Evolutionary conservation across 2,888 invertebrate genomes (phyloP).

Genomic region (Disparrhopalites patrizii): DNA sequence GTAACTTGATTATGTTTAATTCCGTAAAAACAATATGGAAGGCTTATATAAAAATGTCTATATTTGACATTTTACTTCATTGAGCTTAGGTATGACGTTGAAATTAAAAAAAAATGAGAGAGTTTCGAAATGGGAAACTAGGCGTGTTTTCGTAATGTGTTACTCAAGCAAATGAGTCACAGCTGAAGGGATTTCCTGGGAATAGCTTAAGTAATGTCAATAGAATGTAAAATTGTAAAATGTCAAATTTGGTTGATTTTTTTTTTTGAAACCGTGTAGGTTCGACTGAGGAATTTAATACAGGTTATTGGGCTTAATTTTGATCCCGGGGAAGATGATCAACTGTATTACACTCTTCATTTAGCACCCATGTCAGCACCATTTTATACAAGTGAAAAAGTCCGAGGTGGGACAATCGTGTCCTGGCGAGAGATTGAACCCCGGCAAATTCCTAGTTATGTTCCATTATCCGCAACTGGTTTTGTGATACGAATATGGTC

Average conservation of each 20-base stretch:
- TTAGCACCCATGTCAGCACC: constrained; percentile 75
- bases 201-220: no score
- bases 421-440: constrained; percentile 75
- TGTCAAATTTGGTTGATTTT: constrained; percentile 57
- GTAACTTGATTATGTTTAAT: no score
- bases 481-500: constrained; percentile 56
- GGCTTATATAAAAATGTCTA: no score
- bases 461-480: constrained; percentile 49
- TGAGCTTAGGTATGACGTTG: background rate
- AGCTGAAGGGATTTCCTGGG: no score
- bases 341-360: constrained; percentile 67
- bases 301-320: constrained; percentile 68
- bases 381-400: constrained; percentile 75
- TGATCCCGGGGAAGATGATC: constrained; percentile 22
- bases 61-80: no score
- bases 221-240: background rate
- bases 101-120: constrained; percentile 8
- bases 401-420: constrained; percentile 62
- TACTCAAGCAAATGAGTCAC: no score
- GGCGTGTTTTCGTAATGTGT: no score
- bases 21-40: no score
- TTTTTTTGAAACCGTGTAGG: constrained; percentile 33
- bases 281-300: constrained; percentile 65
- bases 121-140: background rate
- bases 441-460: constrained; percentile 29